phyloP scores from a whole-genome alignment of 2,113 vertebrate species.

The Ochotona curzoniae region DNA sequence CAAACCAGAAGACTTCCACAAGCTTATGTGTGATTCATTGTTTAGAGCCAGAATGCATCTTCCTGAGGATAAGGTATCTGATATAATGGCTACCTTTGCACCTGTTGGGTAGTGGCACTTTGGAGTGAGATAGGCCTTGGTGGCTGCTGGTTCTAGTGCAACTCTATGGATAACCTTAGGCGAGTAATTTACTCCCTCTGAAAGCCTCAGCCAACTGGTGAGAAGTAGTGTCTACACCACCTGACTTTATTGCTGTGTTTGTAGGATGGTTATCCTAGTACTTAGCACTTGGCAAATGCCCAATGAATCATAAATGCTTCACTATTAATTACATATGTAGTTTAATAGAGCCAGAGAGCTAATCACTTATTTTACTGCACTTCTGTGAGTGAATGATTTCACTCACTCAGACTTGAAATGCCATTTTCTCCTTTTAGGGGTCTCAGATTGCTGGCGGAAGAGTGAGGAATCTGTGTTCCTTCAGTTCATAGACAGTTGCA shows the following conservation, averaged over 20 bases:
- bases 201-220: neutral
- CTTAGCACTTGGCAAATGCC: neutral
- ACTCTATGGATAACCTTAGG: neutral
- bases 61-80: neutral
- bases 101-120: neutral
- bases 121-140: neutral
- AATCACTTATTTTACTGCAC: neutral
- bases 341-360: neutral
- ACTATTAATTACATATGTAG: neutral
- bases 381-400: conserved; percentile 4
- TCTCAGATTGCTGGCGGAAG: neutral
- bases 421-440: neutral
- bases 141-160: neutral
- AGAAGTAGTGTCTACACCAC: neutral
- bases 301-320: neutral
- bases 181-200: neutral
- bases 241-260: neutral
- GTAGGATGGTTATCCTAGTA: neutral
- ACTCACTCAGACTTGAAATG: conserved; percentile 7
- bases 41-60: neutral
- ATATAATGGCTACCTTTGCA: neutral
- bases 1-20: neutral
- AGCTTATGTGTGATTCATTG: neutral
- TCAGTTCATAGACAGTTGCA: neutral
- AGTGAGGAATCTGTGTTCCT: neutral